phyloP scores from a whole-genome alignment of 2,113 vertebrate genomes.

The Melanerpes formicivorus region DNA sequence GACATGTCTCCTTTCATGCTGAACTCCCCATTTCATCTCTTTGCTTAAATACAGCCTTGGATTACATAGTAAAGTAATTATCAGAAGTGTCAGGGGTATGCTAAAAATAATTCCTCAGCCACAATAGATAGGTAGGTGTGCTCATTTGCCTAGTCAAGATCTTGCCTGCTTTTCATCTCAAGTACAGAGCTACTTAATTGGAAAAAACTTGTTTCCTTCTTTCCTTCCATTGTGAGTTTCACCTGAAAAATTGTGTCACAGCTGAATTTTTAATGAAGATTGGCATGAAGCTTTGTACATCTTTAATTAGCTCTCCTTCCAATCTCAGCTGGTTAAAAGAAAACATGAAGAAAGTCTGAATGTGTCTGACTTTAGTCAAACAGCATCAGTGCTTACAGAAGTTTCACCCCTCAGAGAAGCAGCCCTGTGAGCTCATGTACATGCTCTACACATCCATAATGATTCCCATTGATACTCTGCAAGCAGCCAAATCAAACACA shows the following conservation, averaged over 20 bases:
- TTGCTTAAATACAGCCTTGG: conserved; percentile 25
- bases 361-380: background rate
- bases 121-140: background rate
- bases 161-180: background rate
- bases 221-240: background rate
- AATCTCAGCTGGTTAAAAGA: background rate
- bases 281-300: background rate
- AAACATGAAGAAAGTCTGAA: background rate
- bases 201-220: conserved; percentile 1
- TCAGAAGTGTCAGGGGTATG: background rate
- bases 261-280: background rate
- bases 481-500: background rate
- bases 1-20: background rate
- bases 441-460: fast-evolving
- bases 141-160: conserved; percentile 21
- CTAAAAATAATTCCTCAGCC: conserved; percentile 36
- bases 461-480: background rate
- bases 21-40: background rate
- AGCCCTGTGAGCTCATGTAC: background rate
- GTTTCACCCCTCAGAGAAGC: background rate
- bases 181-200: background rate
- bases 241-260: background rate
- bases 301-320: background rate
- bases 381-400: background rate
- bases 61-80: conserved; percentile 30